Conservation (phyloP, 2,888 invertebrate species). For the Phyto melanocephala region DNA sequence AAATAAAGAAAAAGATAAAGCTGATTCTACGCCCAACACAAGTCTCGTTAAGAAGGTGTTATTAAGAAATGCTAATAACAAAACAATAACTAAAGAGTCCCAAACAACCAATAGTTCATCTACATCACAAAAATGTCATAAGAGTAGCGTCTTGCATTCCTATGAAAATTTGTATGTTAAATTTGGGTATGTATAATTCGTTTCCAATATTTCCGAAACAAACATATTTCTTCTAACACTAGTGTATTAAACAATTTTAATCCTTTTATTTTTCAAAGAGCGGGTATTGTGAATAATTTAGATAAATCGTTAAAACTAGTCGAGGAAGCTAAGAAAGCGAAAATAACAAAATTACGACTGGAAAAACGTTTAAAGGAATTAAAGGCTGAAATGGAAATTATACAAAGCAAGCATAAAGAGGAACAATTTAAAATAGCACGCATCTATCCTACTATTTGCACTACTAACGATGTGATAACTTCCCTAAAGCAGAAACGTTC, state of each 20-base stretch:
- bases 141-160: conserved; percentile 68
- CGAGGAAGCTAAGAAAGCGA: conserved; percentile 72
- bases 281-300: conserved; percentile 73
- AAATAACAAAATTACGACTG: conserved; percentile 71
- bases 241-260: background rate
- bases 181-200: conserved; percentile 71
- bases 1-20: background rate
- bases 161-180: conserved; percentile 74
- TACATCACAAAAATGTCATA: conserved; percentile 65
- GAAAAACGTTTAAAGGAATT: conserved; percentile 73
- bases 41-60: conserved; percentile 51
- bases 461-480: conserved; percentile 73
- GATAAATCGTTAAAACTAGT: conserved; percentile 75
- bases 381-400: conserved; percentile 70
- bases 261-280: conserved; percentile 30
- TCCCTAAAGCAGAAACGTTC: conserved; percentile 72
- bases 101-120: background rate
- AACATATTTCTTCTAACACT: background rate
- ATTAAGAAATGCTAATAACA: conserved; percentile 50
- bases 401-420: conserved; percentile 70
- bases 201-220: background rate
- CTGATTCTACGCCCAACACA: conserved; percentile 19
- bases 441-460: conserved; percentile 75
- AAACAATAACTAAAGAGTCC: background rate
- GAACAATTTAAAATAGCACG: conserved; percentile 73